Evolutionary conservation across 2,888 invertebrate species (phyloP).

Genomic region (Lepeophtheirus nordmannii): DNA sequence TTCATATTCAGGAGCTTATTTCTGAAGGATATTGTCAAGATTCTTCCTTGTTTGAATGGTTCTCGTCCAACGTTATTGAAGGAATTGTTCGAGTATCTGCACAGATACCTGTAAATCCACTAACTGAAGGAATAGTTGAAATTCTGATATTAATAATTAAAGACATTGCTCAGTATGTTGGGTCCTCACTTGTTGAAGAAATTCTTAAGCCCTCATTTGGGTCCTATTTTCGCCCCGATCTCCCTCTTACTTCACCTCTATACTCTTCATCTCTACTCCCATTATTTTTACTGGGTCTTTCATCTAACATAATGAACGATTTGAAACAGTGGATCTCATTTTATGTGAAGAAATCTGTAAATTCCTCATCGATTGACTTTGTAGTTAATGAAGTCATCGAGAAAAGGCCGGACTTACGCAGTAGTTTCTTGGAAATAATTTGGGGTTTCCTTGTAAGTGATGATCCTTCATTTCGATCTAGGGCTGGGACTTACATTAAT

Average conservation of each 20-base stretch:
- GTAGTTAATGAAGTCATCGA: not conserved
- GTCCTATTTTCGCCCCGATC: not conserved
- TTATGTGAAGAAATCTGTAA: not conserved
- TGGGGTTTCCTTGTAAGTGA: slow-evolving; percentile 1
- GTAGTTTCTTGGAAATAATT: not conserved
- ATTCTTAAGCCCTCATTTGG: not conserved
- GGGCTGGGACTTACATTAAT: not conserved
- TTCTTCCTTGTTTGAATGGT: not conserved
- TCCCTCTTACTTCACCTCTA: not conserved
- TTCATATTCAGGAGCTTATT: not conserved
- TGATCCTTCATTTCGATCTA: not conserved
- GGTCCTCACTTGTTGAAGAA: not conserved
- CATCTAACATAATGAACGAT: not conserved
- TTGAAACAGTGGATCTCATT: not conserved
- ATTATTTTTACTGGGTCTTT: not conserved
- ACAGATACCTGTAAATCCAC: not conserved
- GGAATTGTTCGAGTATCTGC: not conserved
- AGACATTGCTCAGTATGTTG: not conserved
- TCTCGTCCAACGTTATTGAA: not conserved
- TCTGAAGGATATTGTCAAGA: not conserved
- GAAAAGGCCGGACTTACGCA: not conserved
- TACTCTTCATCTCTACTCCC: not conserved
- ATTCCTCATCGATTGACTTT: not conserved
- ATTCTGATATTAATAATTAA: not conserved
- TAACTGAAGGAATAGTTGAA: not conserved